Conservation (phyloP, 2,888 invertebrate species). For the Pandemis heparana region DNA sequence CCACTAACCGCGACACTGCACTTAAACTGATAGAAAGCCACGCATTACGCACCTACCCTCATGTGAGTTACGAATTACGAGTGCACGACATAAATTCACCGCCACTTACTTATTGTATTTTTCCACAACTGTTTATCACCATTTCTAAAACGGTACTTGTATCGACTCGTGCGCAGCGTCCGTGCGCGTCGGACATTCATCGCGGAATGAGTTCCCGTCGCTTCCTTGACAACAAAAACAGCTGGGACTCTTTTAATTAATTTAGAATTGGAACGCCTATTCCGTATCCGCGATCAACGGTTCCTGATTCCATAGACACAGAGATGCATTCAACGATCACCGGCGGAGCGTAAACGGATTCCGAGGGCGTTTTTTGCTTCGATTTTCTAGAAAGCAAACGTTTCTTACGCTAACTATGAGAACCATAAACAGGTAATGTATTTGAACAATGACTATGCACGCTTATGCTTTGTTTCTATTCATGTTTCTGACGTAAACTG, state of each 20-base stretch:
- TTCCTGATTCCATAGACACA: slow-evolving; percentile 41
- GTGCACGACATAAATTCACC: neutral
- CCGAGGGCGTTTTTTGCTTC: slow-evolving; percentile 30
- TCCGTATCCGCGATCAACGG: slow-evolving; percentile 42
- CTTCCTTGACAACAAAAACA: slow-evolving; percentile 49
- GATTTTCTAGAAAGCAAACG: slow-evolving; percentile 29
- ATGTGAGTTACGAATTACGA: neutral
- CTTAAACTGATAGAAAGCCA: slow-evolving; percentile 50
- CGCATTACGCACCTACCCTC: slow-evolving; percentile 13
- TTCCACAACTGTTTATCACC: slow-evolving; percentile 23
- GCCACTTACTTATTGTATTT: neutral
- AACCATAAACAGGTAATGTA: neutral
- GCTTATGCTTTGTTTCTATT: neutral
- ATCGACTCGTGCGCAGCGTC: slow-evolving; percentile 53
- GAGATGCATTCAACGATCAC: slow-evolving; percentile 35
- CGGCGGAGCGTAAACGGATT: slow-evolving; percentile 40
- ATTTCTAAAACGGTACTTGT: slow-evolving; percentile 42
- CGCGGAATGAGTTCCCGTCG: slow-evolving; percentile 47
- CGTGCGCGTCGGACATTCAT: slow-evolving; percentile 54
- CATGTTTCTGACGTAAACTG: slow-evolving; percentile 18
- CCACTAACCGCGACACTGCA: slow-evolving; percentile 33
- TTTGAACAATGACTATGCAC: neutral
- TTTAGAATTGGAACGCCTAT: slow-evolving; percentile 40
- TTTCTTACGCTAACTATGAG: neutral
- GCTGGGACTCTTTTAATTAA: slow-evolving; percentile 40